These are phyloP conservation scores for Belonocnema kinseyi DNA, from an alignment of 1,140 invertebrate species.

Conservation along the genomic window DNA sequence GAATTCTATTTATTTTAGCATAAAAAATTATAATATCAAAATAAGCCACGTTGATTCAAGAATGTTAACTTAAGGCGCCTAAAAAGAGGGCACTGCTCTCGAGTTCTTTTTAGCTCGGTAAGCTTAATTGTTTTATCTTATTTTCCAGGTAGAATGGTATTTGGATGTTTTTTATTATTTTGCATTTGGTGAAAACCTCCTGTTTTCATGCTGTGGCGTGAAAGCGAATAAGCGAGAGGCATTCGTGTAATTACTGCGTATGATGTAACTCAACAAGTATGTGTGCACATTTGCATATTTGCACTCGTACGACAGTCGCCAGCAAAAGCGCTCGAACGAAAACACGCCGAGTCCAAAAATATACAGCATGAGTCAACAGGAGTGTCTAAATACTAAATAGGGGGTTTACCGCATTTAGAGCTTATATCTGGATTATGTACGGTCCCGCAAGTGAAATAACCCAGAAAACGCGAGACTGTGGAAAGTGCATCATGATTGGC, in stretches of 20 bases:
- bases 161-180: slow-evolving; percentile 30
- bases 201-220: not conserved
- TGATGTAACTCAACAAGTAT: slow-evolving; percentile 49
- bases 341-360: slow-evolving; percentile 62
- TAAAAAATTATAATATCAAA: too few species aligned
- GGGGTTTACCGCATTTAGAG: slow-evolving; percentile 63
- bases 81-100: not conserved
- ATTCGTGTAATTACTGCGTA: slow-evolving; percentile 16
- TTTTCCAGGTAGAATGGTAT: not conserved
- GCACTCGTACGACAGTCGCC: slow-evolving; percentile 6
- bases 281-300: not conserved
- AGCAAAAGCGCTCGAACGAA: slow-evolving; percentile 53
- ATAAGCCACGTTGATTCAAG: too few species aligned
- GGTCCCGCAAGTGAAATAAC: slow-evolving; percentile 52
- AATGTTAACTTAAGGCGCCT: too few species aligned
- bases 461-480: slow-evolving; percentile 48
- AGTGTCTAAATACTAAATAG: slow-evolving; percentile 67
- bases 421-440: slow-evolving; percentile 61
- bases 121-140: not conserved
- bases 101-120: not conserved
- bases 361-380: slow-evolving; percentile 61
- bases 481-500: slow-evolving; percentile 30
- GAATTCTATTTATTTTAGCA: too few species aligned
- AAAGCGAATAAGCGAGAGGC: too few species aligned
- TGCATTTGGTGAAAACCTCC: not conserved